Base-by-base conservation (phyloP, 2,797 vertebrate genomes). In the Pseudochaenichthys georgianus region DNA sequence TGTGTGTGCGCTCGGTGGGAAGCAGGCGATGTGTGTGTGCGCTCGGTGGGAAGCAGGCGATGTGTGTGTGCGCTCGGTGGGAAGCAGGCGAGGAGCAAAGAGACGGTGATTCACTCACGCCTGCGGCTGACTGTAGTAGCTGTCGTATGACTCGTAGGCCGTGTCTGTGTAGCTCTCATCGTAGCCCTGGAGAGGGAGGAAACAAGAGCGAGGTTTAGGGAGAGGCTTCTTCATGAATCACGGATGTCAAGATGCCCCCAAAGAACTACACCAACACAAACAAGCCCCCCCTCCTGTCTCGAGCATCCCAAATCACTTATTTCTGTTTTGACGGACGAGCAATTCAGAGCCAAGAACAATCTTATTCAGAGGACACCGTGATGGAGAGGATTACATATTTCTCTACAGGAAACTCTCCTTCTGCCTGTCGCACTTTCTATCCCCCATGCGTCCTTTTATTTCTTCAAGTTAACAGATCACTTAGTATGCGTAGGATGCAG, bases 41-140 rank as follows among this genome's bases (percentile, higher is more conserved):
- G 28, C 28, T 28, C 28, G 4, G 28, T 4, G 28, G 0, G 15
- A 66, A 28, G 28, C 28, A 28, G 28, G 28, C 3, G 28, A 28
- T 28, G 28, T 28, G 28, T 28, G 28, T 28, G 28, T 28, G 28
- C 1, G 28, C 28, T 28, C 28, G 28, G 28, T 5, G 28, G 4
- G 28, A 1, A n/a, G n/a, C n/a, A n/a, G n/a, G n/a, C n/a, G n/a
- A n/a, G n/a, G n/a, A 28, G 28, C 34, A 83, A 62, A 84, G 70
- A 79, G 77, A 77, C 17, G 59, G 55, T 82, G 84, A 82, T 53
- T 81, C 74, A 96, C 98, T 99, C 91, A 99, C 98, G 96, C 96
- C 94, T 98, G 98, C 87, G 96, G 96, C 93, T 99, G 98, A 92
- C 93, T 98, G 95, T 99, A 99, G 90, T 99, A 99, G 87, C 94